These are phyloP conservation scores for Sarcophilus harrisii DNA, from an alignment of 2,797 vertebrate species.

Conservation along the genomic window DNA sequence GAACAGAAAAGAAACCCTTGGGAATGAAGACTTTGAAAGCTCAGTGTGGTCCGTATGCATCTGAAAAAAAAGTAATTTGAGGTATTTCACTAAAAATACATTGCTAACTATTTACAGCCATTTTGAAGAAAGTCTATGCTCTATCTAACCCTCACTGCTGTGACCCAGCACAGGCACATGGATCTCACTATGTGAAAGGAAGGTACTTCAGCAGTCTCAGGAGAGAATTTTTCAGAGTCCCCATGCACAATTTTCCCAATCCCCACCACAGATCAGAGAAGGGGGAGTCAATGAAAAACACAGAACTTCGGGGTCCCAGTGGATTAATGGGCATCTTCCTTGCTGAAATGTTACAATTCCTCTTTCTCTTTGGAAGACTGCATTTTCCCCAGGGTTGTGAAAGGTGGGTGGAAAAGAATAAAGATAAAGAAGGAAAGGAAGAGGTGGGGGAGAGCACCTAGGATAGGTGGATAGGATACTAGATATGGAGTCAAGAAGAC, in stretches of 20 bases:
- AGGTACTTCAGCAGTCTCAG: background rate
- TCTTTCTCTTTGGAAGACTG: background rate
- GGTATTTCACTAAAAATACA: background rate
- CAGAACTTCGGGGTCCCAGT: background rate
- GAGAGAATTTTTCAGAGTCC: background rate
- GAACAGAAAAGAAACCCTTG: background rate
- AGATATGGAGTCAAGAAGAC: background rate
- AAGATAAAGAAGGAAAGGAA: background rate
- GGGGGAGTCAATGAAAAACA: background rate
- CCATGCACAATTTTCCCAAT: background rate
- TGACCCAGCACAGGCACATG: background rate
- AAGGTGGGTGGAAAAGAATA: background rate
- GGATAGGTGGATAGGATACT: background rate
- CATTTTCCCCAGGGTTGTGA: background rate
- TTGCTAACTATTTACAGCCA: rapidly evolving
- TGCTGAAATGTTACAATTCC: background rate
- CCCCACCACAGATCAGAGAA: background rate
- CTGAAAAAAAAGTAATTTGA: background rate
- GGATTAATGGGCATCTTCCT: background rate
- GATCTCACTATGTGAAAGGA: background rate
- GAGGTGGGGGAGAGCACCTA: background rate
- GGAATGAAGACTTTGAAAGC: background rate
- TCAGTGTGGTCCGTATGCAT: rapidly evolving
- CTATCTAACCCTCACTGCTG: background rate
- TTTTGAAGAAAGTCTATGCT: no score